Evolutionary conservation across 2,888 invertebrate genomes (phyloP), one percentile per base, ranked within the genome.

Genomic region (Hyppa rectilinea): DNA sequence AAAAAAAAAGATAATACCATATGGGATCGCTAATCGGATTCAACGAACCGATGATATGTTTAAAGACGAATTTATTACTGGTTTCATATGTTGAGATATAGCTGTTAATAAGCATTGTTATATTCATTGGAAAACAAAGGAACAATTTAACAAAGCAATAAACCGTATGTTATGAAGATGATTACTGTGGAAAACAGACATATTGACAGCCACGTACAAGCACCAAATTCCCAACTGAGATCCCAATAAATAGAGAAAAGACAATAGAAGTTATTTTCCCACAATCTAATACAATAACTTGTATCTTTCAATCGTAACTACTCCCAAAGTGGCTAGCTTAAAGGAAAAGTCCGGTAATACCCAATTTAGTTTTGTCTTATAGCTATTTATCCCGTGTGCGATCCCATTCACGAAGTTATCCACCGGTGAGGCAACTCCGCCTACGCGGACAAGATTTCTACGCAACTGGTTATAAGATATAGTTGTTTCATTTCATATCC

Each of bases 401-500:
- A 76, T 74, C 74, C 76, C 78, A 78, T 85, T 82, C 73, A 76
- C 81, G 58, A 66, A 79, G 72, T 85, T 87, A 84, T 85, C 87
- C 85, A 86, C 84, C 85, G 86, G 85, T 87, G 87, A 83, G 75
- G 88, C 91, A 88, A 92, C 88, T 80, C 81, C 81, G 81, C 78
- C 78, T 61, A 93, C 93, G 87, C 88, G 65, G 69, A 87, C 89
- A 82, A 88, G 89, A 92, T 92, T 92, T 91, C 91, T 89, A 89
- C 85, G 86, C 84, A 88, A 90, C 90, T 87, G 89, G 89, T 90
- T 89, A 87, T 85, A 83, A 85, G 79, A 82, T 80, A 80, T 78
- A 79, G 80, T 85, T 82, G 80, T 82, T 82, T 81, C 75, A 81
- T 81, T 81, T 78, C 75, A 77, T 80, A 83, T 83, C 73, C 85